A percentile compares a stretch with the other conserved stretches of the same genome.
phyloP scores from a whole-genome alignment of 2,888 invertebrate genomes.

The Rutpela maculata region DNA sequence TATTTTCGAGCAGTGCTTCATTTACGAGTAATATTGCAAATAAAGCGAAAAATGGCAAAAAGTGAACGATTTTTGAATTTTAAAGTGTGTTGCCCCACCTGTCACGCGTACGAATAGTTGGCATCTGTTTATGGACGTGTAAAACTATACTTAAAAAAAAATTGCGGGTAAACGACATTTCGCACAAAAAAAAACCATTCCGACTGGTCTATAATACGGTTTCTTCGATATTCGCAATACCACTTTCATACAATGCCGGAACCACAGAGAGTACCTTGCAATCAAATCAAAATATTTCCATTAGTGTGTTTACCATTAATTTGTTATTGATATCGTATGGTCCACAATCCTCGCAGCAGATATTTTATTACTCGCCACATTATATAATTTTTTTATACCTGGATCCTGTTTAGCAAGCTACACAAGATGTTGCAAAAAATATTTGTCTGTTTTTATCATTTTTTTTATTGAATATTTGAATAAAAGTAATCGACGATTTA shows the following conservation, averaged over 20 bases:
- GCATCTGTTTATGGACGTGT: too few relatives aligned
- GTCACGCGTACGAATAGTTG: too few relatives aligned
- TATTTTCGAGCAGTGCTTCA: too few relatives aligned
- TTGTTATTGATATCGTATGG: background rate
- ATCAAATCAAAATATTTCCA: background rate
- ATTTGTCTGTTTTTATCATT: background rate
- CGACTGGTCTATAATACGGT: too few relatives aligned
- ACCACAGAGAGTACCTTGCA: background rate
- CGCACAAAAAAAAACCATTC: too few relatives aligned
- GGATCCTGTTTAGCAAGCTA: background rate
- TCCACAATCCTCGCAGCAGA: background rate
- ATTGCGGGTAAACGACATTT: too few relatives aligned
- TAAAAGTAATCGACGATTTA: background rate
- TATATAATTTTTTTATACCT: background rate
- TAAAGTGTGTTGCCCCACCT: too few relatives aligned
- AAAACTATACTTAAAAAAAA: too few relatives aligned
- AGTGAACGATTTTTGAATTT: too few relatives aligned
- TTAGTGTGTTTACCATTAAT: constrained; percentile 1
- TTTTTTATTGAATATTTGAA: background rate
- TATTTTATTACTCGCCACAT: background rate
- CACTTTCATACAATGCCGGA: constrained; percentile 23
- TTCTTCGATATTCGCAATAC: constrained; percentile 28
- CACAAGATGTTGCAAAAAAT: background rate
- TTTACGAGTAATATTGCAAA: too few relatives aligned
- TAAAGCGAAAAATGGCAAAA: too few relatives aligned